Base-by-base conservation (phyloP, 2,888 invertebrate species). In the Eucera pruinosa region DNA sequence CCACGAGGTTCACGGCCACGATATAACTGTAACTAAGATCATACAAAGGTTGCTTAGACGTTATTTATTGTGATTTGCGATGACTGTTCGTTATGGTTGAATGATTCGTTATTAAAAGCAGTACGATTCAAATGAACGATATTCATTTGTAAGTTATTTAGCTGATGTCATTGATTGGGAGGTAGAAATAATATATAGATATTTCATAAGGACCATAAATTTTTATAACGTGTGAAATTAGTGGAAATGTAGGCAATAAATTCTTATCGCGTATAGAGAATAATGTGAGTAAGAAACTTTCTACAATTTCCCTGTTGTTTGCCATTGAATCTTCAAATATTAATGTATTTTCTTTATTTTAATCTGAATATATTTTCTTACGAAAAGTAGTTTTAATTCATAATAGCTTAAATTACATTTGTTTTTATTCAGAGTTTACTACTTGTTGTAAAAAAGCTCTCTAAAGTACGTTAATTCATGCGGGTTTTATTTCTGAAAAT, bases 1-100 rank as follows among this genome's bases (percentile, higher is more conserved):
- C 30, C 7, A 36, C 55, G 36, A 73, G 64, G 68, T 72, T 77
- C 77, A 69, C n/a, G 64, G 73, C 9, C 64, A 33, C n/a, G 15
- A 33, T 15, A 4, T 3, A 48, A 23, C 25, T 23, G 60, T 45
- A n/a, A n/a, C 2, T 41, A 15, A 60, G 20, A 33, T 15, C 7
- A 41, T 47, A n/a, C n/a, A n/a, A n/a, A n/a, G 18, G 2, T 52
- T 41, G 47, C 27, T 62, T 2, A 20, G 25, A 64, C 23, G 33
- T 27, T 39, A n/a, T 23, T 68, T 20, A 57, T 54, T 55, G 36
- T 50, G 45, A 68, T 73, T 73, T 69, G 43, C 61, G 61, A 20
- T 25, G 33, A 58, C 52, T 41, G 4, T 41, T 62, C 18, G 39
- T 60, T 41, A 50, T 30, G 15, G 39, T 25, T 27, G 18, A 18